These are phyloP conservation scores for Melieria picta DNA, from an alignment of 2,888 invertebrate species.

Conservation along the genomic window DNA sequence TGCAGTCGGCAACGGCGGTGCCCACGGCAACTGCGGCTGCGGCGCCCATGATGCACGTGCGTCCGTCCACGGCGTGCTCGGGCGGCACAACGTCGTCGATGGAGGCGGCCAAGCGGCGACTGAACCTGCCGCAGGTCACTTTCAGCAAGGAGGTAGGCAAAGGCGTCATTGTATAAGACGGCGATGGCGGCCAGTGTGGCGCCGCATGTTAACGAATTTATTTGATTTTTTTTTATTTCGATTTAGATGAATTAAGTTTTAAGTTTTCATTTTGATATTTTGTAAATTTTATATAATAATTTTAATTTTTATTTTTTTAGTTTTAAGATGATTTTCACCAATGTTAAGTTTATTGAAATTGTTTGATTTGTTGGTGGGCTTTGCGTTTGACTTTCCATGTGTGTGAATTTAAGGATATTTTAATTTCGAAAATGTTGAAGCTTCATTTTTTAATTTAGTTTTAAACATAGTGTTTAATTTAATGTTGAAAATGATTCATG, in stretches of 20 bases:
- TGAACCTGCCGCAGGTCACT: constrained; percentile 83
- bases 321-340: not conserved
- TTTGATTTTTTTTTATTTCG: constrained; percentile 29
- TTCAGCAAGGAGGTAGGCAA: constrained; percentile 93
- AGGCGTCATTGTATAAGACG: constrained; percentile 79
- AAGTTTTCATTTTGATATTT: constrained; percentile 35
- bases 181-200: not conserved
- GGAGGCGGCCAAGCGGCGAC: constrained; percentile 71
- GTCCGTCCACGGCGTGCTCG: constrained; percentile 79
- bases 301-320: not conserved
- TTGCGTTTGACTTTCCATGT: no score
- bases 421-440: no score
- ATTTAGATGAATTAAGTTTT: not conserved
- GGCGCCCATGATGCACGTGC: constrained; percentile 53
- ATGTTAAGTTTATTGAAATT: no score
- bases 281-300: constrained; percentile 23
- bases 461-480: no score
- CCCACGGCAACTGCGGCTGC: constrained; percentile 31
- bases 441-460: no score
- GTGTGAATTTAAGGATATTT: no score
- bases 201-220: constrained; percentile 26
- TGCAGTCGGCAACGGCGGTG: constrained; percentile 5
- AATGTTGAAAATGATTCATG: no score
- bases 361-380: no score
- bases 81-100: constrained; percentile 70